Base-by-base conservation (phyloP, 2,113 vertebrate species). In the Varanus salvator region DNA sequence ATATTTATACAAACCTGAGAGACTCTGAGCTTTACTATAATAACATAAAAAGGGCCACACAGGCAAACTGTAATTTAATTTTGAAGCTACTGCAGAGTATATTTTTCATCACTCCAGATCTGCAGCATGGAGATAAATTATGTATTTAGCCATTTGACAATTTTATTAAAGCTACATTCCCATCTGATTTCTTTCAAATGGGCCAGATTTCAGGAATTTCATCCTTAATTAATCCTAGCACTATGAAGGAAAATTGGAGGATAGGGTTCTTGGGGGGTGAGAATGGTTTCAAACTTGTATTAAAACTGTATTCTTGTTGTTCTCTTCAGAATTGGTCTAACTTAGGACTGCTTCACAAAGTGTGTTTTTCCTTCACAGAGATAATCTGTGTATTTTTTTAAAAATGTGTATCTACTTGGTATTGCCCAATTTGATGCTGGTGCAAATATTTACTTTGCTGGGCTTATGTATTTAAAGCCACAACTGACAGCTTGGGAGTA, bases 121-220 rank as follows among this genome's bases (percentile, higher is more conserved):
- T 90, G 93, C 74, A 92, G 93, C 0, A 0, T 72, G 90, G 89
- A 95, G 90, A 96, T 92, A 95, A 95, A 95, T 91, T 90, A 92
- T 91, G 60, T 52, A 88, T 94, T 95, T 91, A 89, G 90, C 89
- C 87, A 94, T 91, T 85, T 91, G 82, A 93, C 77, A 89, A 87
- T 95, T 96, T 95, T 95, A 87, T 94, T 94, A 84, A 92, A 92
- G 77, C 60, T 82, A 94, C 31, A 6, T 75, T 94, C 90, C 83
- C 91, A 95, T 93, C 38, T 93, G 90, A 95, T 93, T 90, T 93
- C 94, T 95, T 96, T 96, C 87, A 93, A 94, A 89, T 90, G 23
- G 95, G 91, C 83, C n/a, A 25, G 87, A 80, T 93, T 91, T 85
- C 57, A 88, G 14, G 76, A 68, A 91, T 78, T 95, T 96, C 64